These are phyloP conservation scores for Embidobia sp. DNA, from an alignment of 2,888 invertebrate genomes.

Conservation along the genomic window DNA sequence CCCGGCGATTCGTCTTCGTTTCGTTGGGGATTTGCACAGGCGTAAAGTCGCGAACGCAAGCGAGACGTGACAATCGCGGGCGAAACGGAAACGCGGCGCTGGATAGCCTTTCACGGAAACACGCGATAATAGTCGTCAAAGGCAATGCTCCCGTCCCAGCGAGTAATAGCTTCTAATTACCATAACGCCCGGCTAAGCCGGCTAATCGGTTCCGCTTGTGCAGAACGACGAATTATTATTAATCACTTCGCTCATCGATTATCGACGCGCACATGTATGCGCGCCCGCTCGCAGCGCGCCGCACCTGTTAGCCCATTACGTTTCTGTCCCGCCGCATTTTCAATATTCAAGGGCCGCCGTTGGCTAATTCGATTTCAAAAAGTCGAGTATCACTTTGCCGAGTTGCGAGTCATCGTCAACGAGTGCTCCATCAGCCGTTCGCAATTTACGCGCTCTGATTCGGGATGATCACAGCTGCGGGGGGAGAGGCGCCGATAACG, in stretches of 20 bases:
- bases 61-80: neutral
- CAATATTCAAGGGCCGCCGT: constrained; percentile 29
- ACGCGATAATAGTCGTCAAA: constrained; percentile 50
- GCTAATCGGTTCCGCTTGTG: constrained; percentile 78
- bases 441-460: constrained; percentile 15
- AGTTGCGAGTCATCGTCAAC: neutral
- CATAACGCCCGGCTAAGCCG: constrained; percentile 76
- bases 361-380: constrained; percentile 31
- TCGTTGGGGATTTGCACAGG: constrained; percentile 56
- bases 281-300: constrained; percentile 7
- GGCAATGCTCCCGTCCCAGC: constrained; percentile 25
- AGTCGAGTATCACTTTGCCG: constrained; percentile 14
- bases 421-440: constrained; percentile 13
- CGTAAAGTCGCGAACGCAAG: constrained; percentile 32
- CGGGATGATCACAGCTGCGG: too few relatives aligned
- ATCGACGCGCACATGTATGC: constrained; percentile 67
- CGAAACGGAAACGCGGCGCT: constrained; percentile 5
- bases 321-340: constrained; percentile 26
- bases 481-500: too few relatives aligned
- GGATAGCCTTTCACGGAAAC: constrained; percentile 23
- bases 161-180: constrained; percentile 76
- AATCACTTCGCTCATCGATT: constrained; percentile 75
- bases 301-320: constrained; percentile 40
- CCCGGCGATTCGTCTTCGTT: constrained; percentile 50
- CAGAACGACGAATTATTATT: constrained; percentile 78